Conservation (phyloP, 2,888 invertebrate genomes). For the Papilio gigon region DNA sequence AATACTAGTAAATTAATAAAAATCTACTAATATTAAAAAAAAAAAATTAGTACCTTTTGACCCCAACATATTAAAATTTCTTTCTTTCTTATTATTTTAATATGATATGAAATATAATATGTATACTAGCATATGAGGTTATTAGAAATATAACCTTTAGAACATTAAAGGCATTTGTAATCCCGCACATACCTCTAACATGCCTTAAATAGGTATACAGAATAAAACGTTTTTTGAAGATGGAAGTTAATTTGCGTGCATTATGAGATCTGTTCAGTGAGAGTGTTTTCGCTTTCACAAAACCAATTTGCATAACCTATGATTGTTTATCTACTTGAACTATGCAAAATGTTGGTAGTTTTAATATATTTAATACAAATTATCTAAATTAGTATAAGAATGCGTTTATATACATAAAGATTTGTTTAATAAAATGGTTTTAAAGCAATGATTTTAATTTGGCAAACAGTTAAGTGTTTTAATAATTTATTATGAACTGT, state of each 20-base stretch:
- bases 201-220: background rate
- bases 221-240: constrained; percentile 15
- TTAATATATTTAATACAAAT: constrained; percentile 20
- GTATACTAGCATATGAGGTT: no score
- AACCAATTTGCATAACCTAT: constrained; percentile 41
- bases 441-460: background rate
- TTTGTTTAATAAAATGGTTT: background rate
- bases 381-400: constrained; percentile 4
- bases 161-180: background rate
- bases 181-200: background rate
- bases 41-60: no score
- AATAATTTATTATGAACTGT: background rate
- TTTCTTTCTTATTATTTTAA: no score
- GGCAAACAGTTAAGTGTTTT: background rate
- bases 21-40: no score
- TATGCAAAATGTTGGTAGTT: constrained; percentile 20
- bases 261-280: constrained; percentile 42
- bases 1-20: no score
- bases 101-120: no score
- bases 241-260: constrained; percentile 26
- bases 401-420: background rate
- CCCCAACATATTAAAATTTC: no score
- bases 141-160: no score
- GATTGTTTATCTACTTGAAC: constrained; percentile 38
- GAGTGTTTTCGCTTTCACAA: constrained; percentile 44